These are phyloP conservation scores for Taenioides sp. DNA, from an alignment of 2,797 vertebrate species.

Conservation along the genomic window DNA sequence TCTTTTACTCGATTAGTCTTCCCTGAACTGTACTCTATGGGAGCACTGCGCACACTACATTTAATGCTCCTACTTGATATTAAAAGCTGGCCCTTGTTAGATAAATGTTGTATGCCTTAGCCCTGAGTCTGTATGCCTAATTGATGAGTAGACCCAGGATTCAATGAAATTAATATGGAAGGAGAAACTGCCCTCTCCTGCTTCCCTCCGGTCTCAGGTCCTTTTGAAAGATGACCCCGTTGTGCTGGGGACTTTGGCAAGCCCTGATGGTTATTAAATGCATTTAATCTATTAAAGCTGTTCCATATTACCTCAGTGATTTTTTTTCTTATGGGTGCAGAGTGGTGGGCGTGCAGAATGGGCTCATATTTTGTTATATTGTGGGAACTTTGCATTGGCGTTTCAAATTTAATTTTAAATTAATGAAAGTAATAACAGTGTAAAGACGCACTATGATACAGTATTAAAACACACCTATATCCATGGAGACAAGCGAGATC, in stretches of 20 bases:
- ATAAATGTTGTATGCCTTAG: conserved; percentile 26
- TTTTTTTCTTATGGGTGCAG: conserved; percentile 47
- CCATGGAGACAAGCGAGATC: too few species aligned
- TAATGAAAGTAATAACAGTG: too few species aligned
- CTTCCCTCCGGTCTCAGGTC: conserved; percentile 55
- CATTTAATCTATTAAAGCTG: conserved; percentile 76
- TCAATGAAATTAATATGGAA: conserved; percentile 53
- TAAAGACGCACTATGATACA: too few species aligned
- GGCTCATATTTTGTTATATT: not conserved
- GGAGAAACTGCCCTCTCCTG: conserved; percentile 38
- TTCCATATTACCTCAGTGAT: conserved; percentile 70
- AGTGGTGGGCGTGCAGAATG: not conserved
- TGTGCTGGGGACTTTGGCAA: conserved; percentile 59
- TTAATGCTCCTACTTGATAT: conserved; percentile 26
- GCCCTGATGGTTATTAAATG: conserved; percentile 70
- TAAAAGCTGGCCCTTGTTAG: conserved; percentile 18
- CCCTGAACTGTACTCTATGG: not conserved
- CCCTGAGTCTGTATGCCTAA: conserved; percentile 44
- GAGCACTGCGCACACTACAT: not conserved
- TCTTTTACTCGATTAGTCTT: not conserved
- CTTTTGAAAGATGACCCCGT: conserved; percentile 69
- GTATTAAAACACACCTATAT: too few species aligned
- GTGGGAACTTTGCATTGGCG: not conserved
- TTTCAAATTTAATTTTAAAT: not conserved
- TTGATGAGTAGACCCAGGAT: conserved; percentile 55